These are phyloP conservation scores for Psettodes erumei DNA, from an alignment of 2,113 vertebrate species.

Conservation along the genomic window DNA sequence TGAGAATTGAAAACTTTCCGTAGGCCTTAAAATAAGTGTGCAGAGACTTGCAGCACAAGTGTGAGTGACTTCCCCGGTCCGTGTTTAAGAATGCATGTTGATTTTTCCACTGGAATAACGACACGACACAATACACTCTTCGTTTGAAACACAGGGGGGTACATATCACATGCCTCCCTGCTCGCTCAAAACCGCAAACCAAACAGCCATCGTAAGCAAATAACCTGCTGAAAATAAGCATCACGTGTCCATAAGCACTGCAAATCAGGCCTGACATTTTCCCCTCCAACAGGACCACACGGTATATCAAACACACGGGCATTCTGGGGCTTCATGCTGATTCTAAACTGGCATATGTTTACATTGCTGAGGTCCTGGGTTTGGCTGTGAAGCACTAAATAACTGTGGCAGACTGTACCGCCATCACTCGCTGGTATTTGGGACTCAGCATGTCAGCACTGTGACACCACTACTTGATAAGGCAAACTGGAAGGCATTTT, in stretches of 20 bases:
- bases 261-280: slow-evolving; percentile 42
- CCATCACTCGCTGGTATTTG: slow-evolving; percentile 16
- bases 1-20: background rate
- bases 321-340: slow-evolving; percentile 34
- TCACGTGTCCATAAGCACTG: slow-evolving; percentile 29
- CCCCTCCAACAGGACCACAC: slow-evolving; percentile 18
- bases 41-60: background rate
- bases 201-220: slow-evolving; percentile 37
- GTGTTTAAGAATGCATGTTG: background rate
- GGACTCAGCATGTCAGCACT: slow-evolving; percentile 29
- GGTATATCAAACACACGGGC: slow-evolving; percentile 34
- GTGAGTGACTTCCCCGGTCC: slow-evolving; percentile 3
- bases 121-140: background rate
- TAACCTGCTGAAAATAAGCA: slow-evolving; percentile 47
- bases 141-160: slow-evolving; percentile 25
- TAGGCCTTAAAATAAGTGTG: background rate
- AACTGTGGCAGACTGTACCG: slow-evolving; percentile 40
- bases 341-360: slow-evolving; percentile 54
- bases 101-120: slow-evolving; percentile 27
- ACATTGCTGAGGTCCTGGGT: slow-evolving; percentile 62
- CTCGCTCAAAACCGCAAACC: slow-evolving; percentile 44
- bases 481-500: slow-evolving; percentile 21
- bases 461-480: slow-evolving; percentile 19
- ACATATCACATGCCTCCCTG: slow-evolving; percentile 25
- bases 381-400: slow-evolving; percentile 60